phyloP scores from a whole-genome alignment of 2,888 invertebrate species.

The Epinotia demarniana region DNA sequence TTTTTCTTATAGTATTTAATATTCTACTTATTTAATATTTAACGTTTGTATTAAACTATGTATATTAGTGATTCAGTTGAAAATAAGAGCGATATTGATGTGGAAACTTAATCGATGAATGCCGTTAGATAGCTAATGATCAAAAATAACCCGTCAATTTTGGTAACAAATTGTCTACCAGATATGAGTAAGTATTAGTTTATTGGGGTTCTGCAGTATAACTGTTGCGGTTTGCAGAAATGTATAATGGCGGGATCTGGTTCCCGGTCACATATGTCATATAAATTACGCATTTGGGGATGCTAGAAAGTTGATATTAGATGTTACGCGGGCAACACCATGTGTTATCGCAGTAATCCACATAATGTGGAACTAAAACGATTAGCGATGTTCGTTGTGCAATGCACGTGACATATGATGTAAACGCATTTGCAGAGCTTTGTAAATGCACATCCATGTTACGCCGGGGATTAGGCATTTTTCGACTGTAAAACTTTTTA shows the following conservation, averaged over 20 bases:
- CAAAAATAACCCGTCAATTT: neutral
- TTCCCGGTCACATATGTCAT: conserved; percentile 26
- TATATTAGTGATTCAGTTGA: neutral
- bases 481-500: too few relatives aligned
- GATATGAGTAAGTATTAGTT: neutral
- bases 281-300: conserved; percentile 34
- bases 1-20: conserved; percentile 4
- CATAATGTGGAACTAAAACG: conserved; percentile 15
- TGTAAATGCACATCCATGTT: neutral
- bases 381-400: conserved; percentile 9
- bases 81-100: neutral
- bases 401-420: conserved; percentile 6
- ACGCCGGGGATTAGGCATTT: neutral
- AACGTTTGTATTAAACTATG: too few relatives aligned
- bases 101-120: neutral
- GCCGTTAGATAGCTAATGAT: neutral
- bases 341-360: conserved; percentile 13
- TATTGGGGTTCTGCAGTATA: conserved; percentile 22
- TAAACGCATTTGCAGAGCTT: conserved; percentile 10
- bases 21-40: neutral
- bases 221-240: conserved; percentile 28
- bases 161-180: neutral
- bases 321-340: neutral
- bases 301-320: conserved; percentile 32
- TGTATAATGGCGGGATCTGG: conserved; percentile 24